Evolutionary conservation across 2,888 invertebrate species (phyloP).

Genomic region (Cataglyphis altisquamis): DNA sequence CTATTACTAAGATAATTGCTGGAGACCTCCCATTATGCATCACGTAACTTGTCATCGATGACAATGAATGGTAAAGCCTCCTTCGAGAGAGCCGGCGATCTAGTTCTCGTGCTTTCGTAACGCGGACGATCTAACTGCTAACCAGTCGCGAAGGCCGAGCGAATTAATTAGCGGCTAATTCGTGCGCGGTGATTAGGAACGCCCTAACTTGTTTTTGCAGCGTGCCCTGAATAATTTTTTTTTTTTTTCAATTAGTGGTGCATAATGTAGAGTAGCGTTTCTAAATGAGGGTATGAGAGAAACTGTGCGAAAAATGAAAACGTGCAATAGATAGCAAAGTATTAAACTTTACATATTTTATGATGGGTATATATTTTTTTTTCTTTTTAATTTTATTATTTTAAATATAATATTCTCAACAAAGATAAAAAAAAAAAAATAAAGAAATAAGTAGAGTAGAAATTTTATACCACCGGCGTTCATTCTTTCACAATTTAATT

Average conservation of each 20-base stretch:
- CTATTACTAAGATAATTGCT: conserved; percentile 48
- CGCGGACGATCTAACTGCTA: neutral
- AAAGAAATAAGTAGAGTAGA: neutral
- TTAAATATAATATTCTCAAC: neutral
- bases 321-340: neutral
- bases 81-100: conserved; percentile 13
- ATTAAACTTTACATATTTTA: neutral
- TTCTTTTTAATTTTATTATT: conserved; percentile 9
- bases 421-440: neutral
- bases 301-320: neutral
- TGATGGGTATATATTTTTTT: neutral
- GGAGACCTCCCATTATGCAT: conserved; percentile 21
- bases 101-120: conserved; percentile 28
- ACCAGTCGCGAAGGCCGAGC: conserved; percentile 2
- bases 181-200: conserved; percentile 31
- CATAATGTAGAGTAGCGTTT: neutral
- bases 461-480: neutral
- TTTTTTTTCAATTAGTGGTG: neutral
- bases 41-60: conserved; percentile 16
- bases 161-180: conserved; percentile 35
- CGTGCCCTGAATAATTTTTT: neutral
- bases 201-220: neutral
- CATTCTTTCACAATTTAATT: neutral
- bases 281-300: neutral
- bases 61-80: conserved; percentile 8